Evolutionary conservation across 1,140 invertebrate genomes (phyloP), one percentile per base, ranked within the genome.

Genomic region (Telenomus remus): DNA sequence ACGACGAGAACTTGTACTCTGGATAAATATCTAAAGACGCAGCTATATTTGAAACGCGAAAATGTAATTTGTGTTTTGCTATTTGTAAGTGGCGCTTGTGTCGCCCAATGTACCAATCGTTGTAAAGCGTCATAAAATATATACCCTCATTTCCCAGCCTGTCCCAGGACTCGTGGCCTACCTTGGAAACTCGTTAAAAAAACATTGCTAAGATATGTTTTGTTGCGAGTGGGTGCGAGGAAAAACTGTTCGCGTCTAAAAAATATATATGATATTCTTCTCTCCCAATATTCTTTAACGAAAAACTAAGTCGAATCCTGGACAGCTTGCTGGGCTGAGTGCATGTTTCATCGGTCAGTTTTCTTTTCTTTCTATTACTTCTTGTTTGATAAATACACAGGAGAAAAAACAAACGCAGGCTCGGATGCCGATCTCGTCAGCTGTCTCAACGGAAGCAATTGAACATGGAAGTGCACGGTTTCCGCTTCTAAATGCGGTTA

Each of bases 51-150:
- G 70, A 42, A 49, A 50, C 33, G 49, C 49, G 47, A 61, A 48
- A 73, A 59, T 75, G 70, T 27, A 27, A 27, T 27, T 27, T 27
- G 19, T 27, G 1, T 27, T 27, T 27, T 27, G 12, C 54, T 65
- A 35, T 60, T 19, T 65, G 55, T 39, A 49, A 42, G 13, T 69
- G 50, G 48, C 51, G 35, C 57, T 63, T 44, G 15, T 37, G 35
- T 3, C 37, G 37, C n/a, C 37, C 44, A 56, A 68, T 13, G 53
- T n/a, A 56, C 51, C 61, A 19, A 48, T 77, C 74, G 68, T 77
- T 77, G 74, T 77, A 77, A 72, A 77, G 44, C 48, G 57, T 72
- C 57, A 51, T 72, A 77, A 77, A 77, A 77, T 77, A 77, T 77
- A 76, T 76, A 34, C 14, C n/a, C 37, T 27, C 19, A 27, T 1